A percentile compares a stretch with the other conserved stretches of the same genome.
Conservation (phyloP, 2,113 vertebrate species). For the Sinocyclocheilus maitianheensis region DNA sequence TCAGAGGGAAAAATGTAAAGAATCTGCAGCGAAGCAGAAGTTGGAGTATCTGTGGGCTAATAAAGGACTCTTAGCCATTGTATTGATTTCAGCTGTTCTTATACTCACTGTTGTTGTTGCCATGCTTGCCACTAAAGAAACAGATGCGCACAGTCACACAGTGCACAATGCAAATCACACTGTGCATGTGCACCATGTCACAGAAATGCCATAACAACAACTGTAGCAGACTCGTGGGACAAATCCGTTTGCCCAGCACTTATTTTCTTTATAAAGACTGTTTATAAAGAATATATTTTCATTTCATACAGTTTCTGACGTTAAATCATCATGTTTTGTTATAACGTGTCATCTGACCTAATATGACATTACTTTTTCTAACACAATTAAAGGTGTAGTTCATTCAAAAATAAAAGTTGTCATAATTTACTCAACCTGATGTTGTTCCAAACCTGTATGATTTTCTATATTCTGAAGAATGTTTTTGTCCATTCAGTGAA, state of each 20-base stretch:
- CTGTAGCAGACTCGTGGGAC: neutral
- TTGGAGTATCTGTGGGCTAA: slow-evolving; percentile 53
- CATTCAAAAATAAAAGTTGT: neutral
- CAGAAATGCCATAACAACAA: slow-evolving; percentile 8
- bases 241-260: neutral
- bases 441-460: too few relatives aligned
- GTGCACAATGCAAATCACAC: neutral
- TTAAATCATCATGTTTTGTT: neutral
- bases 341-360: neutral
- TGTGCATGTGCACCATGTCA: neutral
- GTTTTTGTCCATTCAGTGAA: too few relatives aligned
- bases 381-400: neutral
- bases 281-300: too few relatives aligned
- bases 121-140: slow-evolving; percentile 33
- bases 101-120: slow-evolving; percentile 39
- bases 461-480: too few relatives aligned
- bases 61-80: slow-evolving; percentile 40
- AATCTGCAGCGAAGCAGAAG: slow-evolving; percentile 25
- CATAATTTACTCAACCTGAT: too few relatives aligned
- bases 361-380: neutral
- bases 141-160: neutral
- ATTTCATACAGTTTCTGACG: neutral
- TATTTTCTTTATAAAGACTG: too few relatives aligned
- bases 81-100: slow-evolving; percentile 40
- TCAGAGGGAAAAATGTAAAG: slow-evolving; percentile 45